A percentile compares a stretch with the other conserved stretches of the same genome.
Evolutionary conservation across 2,113 vertebrate genomes (phyloP).

Genomic region (Mus musculus): DNA sequence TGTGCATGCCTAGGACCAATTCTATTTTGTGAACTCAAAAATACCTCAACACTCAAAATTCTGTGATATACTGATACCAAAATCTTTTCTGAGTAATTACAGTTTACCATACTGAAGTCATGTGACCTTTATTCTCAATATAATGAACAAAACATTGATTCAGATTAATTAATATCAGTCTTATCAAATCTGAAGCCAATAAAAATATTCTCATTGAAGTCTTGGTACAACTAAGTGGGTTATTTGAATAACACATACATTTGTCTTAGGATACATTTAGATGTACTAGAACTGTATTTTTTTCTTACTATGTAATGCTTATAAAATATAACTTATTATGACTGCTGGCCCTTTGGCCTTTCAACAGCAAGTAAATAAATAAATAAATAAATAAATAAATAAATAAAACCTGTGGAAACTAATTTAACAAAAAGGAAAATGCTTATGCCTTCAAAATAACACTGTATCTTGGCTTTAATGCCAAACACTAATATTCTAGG

Average conservation of each 20-base stretch:
- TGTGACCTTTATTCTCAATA: neutral
- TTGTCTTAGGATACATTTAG: slow-evolving; percentile 63
- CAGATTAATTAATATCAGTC: neutral
- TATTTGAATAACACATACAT: slow-evolving; percentile 60
- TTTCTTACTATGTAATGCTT: slow-evolving; percentile 18
- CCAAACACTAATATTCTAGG: neutral
- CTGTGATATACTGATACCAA: slow-evolving; percentile 4
- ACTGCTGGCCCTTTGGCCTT: neutral
- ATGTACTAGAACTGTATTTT: slow-evolving; percentile 1
- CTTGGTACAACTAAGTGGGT: neutral
- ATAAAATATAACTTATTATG: slow-evolving; percentile 6
- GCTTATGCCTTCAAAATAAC: neutral
- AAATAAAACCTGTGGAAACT: neutral
- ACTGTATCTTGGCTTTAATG: neutral
- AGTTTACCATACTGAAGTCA: neutral
- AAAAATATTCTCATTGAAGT: slow-evolving; percentile 34
- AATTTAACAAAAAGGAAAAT: slow-evolving; percentile 22
- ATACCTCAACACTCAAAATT: neutral
- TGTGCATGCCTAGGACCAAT: neutral
- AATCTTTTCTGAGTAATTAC: neutral
- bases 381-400: neutral
- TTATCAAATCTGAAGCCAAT: slow-evolving; percentile 6
- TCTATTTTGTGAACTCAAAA: slow-evolving; percentile 24
- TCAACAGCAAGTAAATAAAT: neutral
- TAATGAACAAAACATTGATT: slow-evolving; percentile 50